Evolutionary conservation across 2,888 invertebrate genomes (phyloP).

Genomic region (Drosophila macrospina): DNA sequence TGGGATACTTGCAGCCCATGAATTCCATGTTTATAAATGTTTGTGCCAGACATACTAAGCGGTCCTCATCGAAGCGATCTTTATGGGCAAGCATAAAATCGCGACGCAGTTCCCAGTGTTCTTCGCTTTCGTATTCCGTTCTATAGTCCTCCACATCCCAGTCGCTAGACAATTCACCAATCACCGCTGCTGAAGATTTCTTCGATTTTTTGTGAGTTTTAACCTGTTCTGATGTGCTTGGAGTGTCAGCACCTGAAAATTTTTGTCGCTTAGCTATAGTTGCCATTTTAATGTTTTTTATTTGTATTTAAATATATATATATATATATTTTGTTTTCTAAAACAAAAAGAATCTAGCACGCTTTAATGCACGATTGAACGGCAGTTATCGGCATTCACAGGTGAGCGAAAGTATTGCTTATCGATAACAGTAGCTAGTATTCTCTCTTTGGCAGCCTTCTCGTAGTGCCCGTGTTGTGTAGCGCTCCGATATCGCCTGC

Average conservation of each 20-base stretch:
- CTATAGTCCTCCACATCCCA: constrained; percentile 92
- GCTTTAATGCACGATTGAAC: constrained; percentile 32
- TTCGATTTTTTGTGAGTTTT: constrained; percentile 18
- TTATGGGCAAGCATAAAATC: constrained; percentile 93
- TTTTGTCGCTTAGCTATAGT: constrained; percentile 40
- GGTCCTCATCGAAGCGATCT: constrained; percentile 90
- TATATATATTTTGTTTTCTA: constrained; percentile 11
- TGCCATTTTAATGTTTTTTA: constrained; percentile 43
- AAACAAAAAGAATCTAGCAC: constrained; percentile 29
- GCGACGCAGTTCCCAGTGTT: constrained; percentile 94
- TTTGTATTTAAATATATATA: constrained; percentile 11
- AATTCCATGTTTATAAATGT: constrained; percentile 93
- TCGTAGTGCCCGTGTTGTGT: constrained; percentile 30
- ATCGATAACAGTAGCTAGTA: constrained; percentile 41
- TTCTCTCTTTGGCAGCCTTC: constrained; percentile 44
- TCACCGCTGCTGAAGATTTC: not conserved
- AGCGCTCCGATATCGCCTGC: constrained; percentile 36
- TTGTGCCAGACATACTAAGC: constrained; percentile 94
- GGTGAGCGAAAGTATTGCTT: not conserved
- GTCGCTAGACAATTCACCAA: constrained; percentile 66
- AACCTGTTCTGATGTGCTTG: constrained; percentile 20
- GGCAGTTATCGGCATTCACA: constrained; percentile 43
- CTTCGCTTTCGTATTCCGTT: constrained; percentile 93
- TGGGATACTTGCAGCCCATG: constrained; percentile 90
- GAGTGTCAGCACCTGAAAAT: constrained; percentile 6